phyloP scores from a whole-genome alignment of 2,797 vertebrate genomes.

The Erpetoichthys calabaricus region DNA sequence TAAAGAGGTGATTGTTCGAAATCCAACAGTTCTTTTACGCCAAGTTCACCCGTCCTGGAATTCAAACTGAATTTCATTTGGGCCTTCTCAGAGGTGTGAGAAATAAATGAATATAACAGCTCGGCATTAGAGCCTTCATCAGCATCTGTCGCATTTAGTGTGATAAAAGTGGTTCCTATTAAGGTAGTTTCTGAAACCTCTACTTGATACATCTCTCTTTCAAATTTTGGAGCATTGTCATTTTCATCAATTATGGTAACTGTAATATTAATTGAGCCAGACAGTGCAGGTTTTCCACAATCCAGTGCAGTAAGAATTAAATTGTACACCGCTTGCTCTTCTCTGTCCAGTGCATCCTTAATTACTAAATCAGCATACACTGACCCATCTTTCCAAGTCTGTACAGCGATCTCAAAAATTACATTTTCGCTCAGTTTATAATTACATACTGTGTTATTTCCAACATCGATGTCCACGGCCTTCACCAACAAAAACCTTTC shows the following conservation, averaged over 20 bases:
- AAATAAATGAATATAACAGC: slow-evolving; percentile 50
- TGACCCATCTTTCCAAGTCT: slow-evolving; percentile 67
- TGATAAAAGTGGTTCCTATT: slow-evolving; percentile 37
- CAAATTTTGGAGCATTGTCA: slow-evolving; percentile 59
- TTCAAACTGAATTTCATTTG: slow-evolving; percentile 52
- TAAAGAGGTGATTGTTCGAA: slow-evolving; percentile 56
- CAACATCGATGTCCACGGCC: slow-evolving; percentile 73
- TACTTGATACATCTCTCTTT: slow-evolving; percentile 39
- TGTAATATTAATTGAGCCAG: slow-evolving; percentile 48
- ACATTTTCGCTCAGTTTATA: slow-evolving; percentile 63
- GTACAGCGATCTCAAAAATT: slow-evolving; percentile 72
- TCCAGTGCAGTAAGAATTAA: slow-evolving; percentile 69
- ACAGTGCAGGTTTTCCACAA: slow-evolving; percentile 58
- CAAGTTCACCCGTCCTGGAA: slow-evolving; percentile 49
- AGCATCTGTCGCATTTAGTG: slow-evolving; percentile 52
- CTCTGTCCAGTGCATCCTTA: slow-evolving; percentile 61
- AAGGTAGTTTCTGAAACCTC: slow-evolving; percentile 54
- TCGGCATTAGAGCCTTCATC: slow-evolving; percentile 62
- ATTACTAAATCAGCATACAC: slow-evolving; percentile 75
- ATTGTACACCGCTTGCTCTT: slow-evolving; percentile 49
- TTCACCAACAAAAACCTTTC: slow-evolving; percentile 75
- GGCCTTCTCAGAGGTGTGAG: slow-evolving; percentile 45
- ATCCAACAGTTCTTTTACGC: slow-evolving; percentile 47
- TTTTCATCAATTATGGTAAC: slow-evolving; percentile 62
- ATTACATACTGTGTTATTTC: slow-evolving; percentile 63